Conservation (phyloP, 1,140 invertebrate genomes). For the Drosophila santomea region DNA sequence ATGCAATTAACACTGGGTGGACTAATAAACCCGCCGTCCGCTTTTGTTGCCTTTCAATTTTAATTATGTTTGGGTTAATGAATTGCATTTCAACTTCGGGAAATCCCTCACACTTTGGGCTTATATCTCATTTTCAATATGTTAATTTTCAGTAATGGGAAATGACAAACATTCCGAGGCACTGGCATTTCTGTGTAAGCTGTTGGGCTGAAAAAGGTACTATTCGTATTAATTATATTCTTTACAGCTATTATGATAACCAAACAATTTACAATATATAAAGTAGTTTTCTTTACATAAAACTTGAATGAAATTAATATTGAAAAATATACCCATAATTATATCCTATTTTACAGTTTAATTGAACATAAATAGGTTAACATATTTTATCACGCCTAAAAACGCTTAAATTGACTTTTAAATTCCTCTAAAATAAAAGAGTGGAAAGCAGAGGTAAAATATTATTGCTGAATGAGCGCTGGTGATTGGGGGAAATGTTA, state of each 20-base stretch:
- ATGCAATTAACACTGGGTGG: constrained; percentile 53
- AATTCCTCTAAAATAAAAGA: not conserved
- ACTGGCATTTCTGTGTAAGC: not conserved
- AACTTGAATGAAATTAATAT: too few relatives aligned
- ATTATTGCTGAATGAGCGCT: constrained; percentile 34
- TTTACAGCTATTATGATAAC: too few relatives aligned
- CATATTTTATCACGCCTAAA: not conserved
- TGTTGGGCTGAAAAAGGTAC: not conserved
- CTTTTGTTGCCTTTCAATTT: constrained; percentile 48
- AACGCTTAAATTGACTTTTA: not conserved
- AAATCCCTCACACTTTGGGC: constrained; percentile 14
- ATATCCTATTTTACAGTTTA: too few relatives aligned
- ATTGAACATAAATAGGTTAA: too few relatives aligned
- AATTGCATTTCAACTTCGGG: constrained; percentile 47
- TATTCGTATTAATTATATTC: too few relatives aligned
- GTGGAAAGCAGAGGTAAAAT: constrained; percentile 10
- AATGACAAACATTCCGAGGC: not conserved
- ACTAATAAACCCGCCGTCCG: constrained; percentile 50
- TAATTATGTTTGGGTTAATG: constrained; percentile 65
- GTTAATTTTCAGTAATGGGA: constrained; percentile 18
- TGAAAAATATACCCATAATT: too few relatives aligned
- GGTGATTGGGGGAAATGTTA: constrained; percentile 59
- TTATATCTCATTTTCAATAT: constrained; percentile 25
- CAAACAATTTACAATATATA: too few relatives aligned
- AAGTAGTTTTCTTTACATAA: too few relatives aligned